phyloP scores from a whole-genome alignment of 2,113 vertebrate genomes.

The Alouatta palliata region DNA sequence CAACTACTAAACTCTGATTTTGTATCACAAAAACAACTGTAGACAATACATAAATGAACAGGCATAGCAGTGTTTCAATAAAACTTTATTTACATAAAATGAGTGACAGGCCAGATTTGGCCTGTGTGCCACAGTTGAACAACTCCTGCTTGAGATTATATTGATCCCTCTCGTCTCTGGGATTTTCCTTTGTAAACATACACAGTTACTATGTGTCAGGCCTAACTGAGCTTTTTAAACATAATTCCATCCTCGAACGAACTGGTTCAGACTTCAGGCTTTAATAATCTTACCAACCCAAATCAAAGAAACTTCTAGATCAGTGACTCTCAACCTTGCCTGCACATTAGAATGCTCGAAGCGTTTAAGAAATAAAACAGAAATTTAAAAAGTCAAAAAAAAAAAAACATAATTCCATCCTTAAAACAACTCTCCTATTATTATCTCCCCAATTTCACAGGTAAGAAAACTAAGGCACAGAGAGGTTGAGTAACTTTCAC shows the following conservation, averaged over 20 bases:
- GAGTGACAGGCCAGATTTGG: neutral
- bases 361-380: too few species aligned
- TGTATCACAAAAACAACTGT: neutral
- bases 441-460: neutral
- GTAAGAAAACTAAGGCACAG: neutral
- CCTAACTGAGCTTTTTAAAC: neutral
- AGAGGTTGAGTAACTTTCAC: neutral
- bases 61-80: neutral
- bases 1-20: neutral
- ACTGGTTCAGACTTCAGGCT: too few species aligned
- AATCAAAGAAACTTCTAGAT: too few species aligned
- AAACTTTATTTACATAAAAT: constrained; percentile 52
- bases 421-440: neutral
- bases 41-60: neutral
- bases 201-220: neutral
- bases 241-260: neutral
- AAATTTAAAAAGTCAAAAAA: too few species aligned
- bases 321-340: too few species aligned
- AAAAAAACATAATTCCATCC: neutral
- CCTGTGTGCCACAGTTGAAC: neutral
- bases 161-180: neutral
- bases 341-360: too few species aligned
- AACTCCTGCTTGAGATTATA: neutral
- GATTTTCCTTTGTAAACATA: neutral
- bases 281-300: too few species aligned